Conservation (phyloP, 2,888 invertebrate species). For the Rhagium mordax region DNA sequence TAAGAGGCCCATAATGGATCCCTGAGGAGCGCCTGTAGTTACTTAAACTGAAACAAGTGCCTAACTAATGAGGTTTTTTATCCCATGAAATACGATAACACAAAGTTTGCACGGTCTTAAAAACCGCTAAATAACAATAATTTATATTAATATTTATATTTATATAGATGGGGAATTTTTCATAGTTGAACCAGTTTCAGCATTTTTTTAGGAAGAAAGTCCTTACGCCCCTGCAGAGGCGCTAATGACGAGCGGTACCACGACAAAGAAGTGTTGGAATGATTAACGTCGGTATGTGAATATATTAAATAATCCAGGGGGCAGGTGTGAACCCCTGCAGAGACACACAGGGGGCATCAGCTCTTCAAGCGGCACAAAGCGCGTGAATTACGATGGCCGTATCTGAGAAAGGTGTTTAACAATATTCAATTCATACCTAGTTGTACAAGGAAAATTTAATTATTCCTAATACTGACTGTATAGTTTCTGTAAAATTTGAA, state of each 20-base stretch:
- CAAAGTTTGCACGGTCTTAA: too few species aligned
- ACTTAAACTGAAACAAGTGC: too few species aligned
- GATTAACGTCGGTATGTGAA: slow-evolving; percentile 70
- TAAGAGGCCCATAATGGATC: too few species aligned
- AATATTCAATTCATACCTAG: not conserved
- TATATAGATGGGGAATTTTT: too few species aligned
- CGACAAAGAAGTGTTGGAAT: slow-evolving; percentile 66
- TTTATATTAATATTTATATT: too few species aligned
- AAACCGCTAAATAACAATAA: too few species aligned
- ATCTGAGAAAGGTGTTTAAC: not conserved
- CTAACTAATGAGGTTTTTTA: too few species aligned
- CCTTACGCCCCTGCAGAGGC: not conserved
- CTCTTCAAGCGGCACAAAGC: slow-evolving; percentile 49
- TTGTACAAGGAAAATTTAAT: not conserved
- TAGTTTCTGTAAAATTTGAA: too few species aligned
- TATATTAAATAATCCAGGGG: slow-evolving; percentile 68
- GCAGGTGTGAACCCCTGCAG: slow-evolving; percentile 65
- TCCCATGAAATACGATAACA: too few species aligned
- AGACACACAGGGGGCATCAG: slow-evolving; percentile 58
- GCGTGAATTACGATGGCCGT: slow-evolving; percentile 11
- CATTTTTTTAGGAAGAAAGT: not conserved
- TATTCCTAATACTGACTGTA: not conserved
- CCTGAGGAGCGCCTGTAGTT: too few species aligned
- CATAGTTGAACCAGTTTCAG: too few species aligned
- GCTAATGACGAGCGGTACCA: slow-evolving; percentile 50